These are phyloP conservation scores for Calliphora vomitoria DNA, from an alignment of 2,888 invertebrate species.

Conservation along the genomic window DNA sequence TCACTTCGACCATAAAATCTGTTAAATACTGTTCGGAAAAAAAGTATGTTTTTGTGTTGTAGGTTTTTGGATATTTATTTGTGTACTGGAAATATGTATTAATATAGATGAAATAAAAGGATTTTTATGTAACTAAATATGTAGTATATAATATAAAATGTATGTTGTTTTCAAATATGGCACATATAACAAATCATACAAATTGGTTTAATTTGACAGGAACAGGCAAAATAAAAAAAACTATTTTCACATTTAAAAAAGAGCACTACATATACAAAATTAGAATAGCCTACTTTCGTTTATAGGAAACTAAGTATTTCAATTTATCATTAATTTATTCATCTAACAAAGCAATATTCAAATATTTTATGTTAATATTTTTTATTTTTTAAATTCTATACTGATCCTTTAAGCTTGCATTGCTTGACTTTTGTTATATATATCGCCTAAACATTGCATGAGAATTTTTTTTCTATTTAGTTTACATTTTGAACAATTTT, in stretches of 20 bases:
- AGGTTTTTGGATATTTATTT: not conserved
- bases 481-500: not conserved
- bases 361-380: no score
- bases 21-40: slow-evolving; percentile 59
- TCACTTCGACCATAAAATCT: slow-evolving; percentile 71
- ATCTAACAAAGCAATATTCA: no score
- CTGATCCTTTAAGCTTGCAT: no score
- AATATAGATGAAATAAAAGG: slow-evolving; percentile 29
- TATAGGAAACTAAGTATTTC: no score
- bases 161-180: not conserved
- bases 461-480: no score
- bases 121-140: slow-evolving; percentile 31
- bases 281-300: no score
- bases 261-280: no score
- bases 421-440: no score
- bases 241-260: not conserved
- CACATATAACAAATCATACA: slow-evolving; percentile 54
- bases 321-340: no score
- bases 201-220: slow-evolving; percentile 64
- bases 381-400: no score
- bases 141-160: not conserved
- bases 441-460: no score
- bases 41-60: not conserved
- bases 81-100: slow-evolving; percentile 14
- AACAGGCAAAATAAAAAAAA: slow-evolving; percentile 17